phyloP scores from a whole-genome alignment of 1,140 invertebrate genomes.

The Pararge aegeria region DNA sequence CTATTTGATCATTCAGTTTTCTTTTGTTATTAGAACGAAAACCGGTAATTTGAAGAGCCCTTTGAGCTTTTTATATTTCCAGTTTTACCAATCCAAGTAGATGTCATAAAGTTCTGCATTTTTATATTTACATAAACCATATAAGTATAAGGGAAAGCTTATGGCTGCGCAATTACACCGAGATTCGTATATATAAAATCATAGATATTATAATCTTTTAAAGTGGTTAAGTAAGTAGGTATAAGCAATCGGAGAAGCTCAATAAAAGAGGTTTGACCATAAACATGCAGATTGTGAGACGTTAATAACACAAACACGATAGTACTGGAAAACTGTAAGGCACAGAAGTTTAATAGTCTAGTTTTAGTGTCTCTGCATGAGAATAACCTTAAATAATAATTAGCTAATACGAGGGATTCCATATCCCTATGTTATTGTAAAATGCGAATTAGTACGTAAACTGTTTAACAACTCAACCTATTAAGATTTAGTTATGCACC shows the following conservation, averaged over 20 bases:
- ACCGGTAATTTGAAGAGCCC: no score
- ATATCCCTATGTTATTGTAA: no score
- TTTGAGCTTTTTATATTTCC: no score
- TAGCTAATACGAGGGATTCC: no score
- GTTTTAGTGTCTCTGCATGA: not conserved
- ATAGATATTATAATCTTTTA: slow-evolving; percentile 9
- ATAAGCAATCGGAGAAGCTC: slow-evolving; percentile 6
- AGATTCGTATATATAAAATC: slow-evolving; percentile 3
- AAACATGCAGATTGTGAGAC: slow-evolving; percentile 6
- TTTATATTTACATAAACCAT: not conserved
- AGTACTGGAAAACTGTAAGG: not conserved
- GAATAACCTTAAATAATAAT: not conserved
- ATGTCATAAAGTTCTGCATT: not conserved
- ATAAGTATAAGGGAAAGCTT: not conserved
- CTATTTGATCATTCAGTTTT: no score
- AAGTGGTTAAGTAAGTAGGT: slow-evolving; percentile 1
- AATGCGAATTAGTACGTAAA: no score
- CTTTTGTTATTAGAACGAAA: no score
- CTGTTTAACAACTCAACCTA: no score
- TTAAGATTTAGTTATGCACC: no score
- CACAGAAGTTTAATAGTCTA: not conserved
- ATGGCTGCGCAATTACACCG: not conserved
- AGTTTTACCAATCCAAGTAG: no score
- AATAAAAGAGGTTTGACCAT: slow-evolving; percentile 20
- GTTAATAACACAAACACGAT: slow-evolving; percentile 6